Base-by-base conservation (phyloP, 2,113 vertebrate species). In the Oncorhynchus gorbuscha region DNA sequence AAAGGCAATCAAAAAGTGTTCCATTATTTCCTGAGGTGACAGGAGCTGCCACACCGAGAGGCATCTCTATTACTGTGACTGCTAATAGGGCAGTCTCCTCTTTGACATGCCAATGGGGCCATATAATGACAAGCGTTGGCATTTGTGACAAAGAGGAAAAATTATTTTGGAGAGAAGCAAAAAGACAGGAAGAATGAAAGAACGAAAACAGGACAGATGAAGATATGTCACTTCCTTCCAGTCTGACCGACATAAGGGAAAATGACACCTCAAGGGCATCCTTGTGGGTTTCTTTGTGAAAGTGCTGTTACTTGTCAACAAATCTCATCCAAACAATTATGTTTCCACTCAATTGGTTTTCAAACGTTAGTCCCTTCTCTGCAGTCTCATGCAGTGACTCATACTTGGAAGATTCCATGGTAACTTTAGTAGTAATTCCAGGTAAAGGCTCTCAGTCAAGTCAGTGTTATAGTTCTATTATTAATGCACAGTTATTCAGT, bases 1-100 rank as follows among this genome's bases (percentile, higher is more conserved):
- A 49, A 73, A 73, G 72, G 32, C 72, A 66, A 74, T 74, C 32
- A 26, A 16, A 26, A 64, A 65, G 72, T 74, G 61, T 74, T 51
- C 20, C 69, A 45, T 70, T 70, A 70, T 70, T 64, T 48, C 49
- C 5, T 26, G 61, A 45, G 64, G 24, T 13, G 61, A 61, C 39
- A 30, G n/a, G 32, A 62, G 6, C 30, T 30, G 59, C 72, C 4
- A 62, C 24, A 20, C 30, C 6, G 32, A 20, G 58, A 62, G 13
- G 49, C 61, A 65, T 74, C 61, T 65, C 59, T 16, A 65, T 74
- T 66, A 49, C 64, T 6, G 3, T 30, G 30, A 26, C 61, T 64
- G 58, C 12, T 62, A 73, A 64, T 45, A 64, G 59, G 61, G 20
- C 12, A 32, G 59, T 11, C 39, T 48, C 35, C n/a, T 74, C 32